Conservation (phyloP, 1,140 invertebrate species). For the Hycleus cichorii region DNA sequence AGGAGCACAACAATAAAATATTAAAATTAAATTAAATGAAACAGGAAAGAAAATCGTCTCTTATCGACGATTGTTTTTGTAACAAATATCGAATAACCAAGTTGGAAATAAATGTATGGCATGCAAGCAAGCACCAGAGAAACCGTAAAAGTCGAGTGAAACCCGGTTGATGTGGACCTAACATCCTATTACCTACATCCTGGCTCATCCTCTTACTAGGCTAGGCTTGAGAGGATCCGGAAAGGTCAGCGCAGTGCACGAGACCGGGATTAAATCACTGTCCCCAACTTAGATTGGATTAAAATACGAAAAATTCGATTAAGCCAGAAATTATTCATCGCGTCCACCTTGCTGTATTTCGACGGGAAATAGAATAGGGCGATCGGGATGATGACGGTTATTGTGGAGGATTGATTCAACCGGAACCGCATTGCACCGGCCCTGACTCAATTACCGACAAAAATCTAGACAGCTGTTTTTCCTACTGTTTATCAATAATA, state of each 20-base stretch:
- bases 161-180: constrained; percentile 31
- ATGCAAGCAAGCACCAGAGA: constrained; percentile 4
- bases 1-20: too few species aligned
- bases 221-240: not conserved
- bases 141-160: constrained; percentile 30
- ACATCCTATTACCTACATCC: constrained; percentile 37
- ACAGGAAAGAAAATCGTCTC: too few species aligned
- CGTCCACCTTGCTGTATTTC: constrained; percentile 2
- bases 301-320: too few species aligned
- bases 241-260: constrained; percentile 5
- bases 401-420: constrained; percentile 9
- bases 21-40: too few species aligned
- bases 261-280: constrained; percentile 8
- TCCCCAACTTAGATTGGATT: not conserved
- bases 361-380: constrained; percentile 3
- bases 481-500: too few species aligned
- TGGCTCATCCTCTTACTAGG: constrained; percentile 32
- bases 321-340: not conserved
- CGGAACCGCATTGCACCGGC: constrained; percentile 13
- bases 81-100: too few species aligned
- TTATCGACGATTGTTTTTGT: too few species aligned
- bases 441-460: constrained; percentile 6
- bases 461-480: not conserved
- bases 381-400: constrained; percentile 4
- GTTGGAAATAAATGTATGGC: not conserved